Evolutionary conservation across 2,797 vertebrate genomes (phyloP).

Genomic region (Aulostomus chinensis): DNA sequence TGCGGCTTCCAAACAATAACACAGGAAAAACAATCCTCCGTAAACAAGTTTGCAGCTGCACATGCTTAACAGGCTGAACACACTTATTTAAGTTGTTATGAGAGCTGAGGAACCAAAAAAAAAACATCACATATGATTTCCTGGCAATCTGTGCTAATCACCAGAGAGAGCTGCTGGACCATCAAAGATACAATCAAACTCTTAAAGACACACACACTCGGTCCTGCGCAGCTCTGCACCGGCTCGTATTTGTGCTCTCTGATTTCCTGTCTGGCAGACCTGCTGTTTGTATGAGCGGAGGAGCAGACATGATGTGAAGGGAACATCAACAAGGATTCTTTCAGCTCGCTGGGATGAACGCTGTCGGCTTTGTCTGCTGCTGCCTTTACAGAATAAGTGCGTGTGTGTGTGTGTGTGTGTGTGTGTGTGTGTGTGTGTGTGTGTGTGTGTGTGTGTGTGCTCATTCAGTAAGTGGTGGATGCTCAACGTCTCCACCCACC

Average conservation of each 20-base stretch:
- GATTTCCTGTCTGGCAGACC: constrained; percentile 57
- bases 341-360: constrained; percentile 24
- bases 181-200: constrained; percentile 73
- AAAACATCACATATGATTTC: constrained; percentile 61
- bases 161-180: constrained; percentile 74
- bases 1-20: constrained; percentile 47
- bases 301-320: constrained; percentile 13
- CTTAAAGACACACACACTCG: constrained; percentile 34
- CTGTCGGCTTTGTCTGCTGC: constrained; percentile 28
- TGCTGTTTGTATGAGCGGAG: constrained; percentile 25
- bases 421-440: constrained; percentile 9
- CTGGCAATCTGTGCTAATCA: constrained; percentile 66
- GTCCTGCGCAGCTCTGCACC: constrained; percentile 24
- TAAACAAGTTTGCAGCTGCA: constrained; percentile 50
- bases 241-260: constrained; percentile 43
- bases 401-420: constrained; percentile 21
- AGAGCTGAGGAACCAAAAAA: constrained; percentile 28
- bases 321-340: constrained; percentile 47
- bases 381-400: too few species aligned
- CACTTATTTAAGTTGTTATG: constrained; percentile 48
- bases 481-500: constrained; percentile 60
- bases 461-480: constrained; percentile 52
- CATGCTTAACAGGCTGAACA: constrained; percentile 36
- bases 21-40: constrained; percentile 39
- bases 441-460: neutral